Evolutionary conservation across 2,797 vertebrate species (phyloP).

Genomic region (Urocyon cinereoargenteus): DNA sequence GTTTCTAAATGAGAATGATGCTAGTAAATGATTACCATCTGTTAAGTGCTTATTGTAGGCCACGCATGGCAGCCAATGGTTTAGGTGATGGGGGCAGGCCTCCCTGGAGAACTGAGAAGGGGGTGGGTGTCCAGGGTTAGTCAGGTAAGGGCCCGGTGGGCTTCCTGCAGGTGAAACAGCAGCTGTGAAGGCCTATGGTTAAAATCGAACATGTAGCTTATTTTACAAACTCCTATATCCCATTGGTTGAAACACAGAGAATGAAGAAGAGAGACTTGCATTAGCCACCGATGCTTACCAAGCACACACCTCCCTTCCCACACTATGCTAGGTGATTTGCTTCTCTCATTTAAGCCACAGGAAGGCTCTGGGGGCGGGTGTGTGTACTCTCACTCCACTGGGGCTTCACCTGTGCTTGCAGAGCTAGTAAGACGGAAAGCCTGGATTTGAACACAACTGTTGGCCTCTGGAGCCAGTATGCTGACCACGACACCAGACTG

Average conservation of each 20-base stretch:
- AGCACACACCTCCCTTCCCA: background rate
- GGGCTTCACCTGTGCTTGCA: background rate
- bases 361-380: background rate
- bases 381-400: background rate
- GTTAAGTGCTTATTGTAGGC: background rate
- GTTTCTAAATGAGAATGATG: slow-evolving; percentile 22
- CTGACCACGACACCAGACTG: background rate
- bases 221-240: background rate
- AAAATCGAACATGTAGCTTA: background rate
- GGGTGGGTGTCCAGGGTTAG: background rate
- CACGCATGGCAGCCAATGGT: background rate
- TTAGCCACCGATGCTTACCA: background rate
- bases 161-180: background rate
- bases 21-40: background rate
- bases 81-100: background rate
- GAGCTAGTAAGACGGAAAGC: background rate
- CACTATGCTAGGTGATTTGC: background rate
- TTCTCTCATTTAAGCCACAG: background rate
- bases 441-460: background rate
- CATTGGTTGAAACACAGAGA: background rate
- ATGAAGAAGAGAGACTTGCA: background rate
- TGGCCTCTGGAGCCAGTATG: background rate
- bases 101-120: background rate
- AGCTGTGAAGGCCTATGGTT: background rate
- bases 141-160: background rate